Evolutionary conservation across 1,140 invertebrate species (phyloP).

Genomic region (Pollicipes pollicipes): DNA sequence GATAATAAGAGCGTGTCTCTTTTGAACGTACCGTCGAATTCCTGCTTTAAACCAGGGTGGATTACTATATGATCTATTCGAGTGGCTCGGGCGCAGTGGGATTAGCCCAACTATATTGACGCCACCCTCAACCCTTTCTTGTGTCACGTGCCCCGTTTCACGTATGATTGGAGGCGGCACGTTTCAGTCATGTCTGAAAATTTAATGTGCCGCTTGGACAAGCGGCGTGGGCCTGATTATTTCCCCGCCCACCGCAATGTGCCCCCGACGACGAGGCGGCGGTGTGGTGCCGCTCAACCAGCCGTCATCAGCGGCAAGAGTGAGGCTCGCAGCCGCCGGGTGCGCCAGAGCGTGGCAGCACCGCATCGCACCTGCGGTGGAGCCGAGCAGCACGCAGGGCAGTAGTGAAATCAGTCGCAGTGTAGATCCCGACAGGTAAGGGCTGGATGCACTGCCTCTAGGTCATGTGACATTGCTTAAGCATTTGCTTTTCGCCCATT

Average conservation of each 20-base stretch:
- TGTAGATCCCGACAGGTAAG: too few species aligned
- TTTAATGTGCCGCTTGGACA: neutral
- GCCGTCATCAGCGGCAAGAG: too few species aligned
- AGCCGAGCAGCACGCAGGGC: too few species aligned
- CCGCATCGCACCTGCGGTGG: too few species aligned
- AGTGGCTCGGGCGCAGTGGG: neutral
- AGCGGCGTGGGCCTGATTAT: neutral
- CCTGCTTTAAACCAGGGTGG: neutral
- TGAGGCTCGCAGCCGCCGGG: too few species aligned
- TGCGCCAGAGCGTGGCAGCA: too few species aligned
- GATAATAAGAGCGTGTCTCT: neutral
- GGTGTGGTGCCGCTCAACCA: too few species aligned
- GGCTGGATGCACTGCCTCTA: too few species aligned
- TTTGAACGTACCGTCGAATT: neutral
- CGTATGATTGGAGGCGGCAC: neutral
- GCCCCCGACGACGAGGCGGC: too few species aligned
- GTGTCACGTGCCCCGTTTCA: neutral
- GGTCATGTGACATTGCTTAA: too few species aligned
- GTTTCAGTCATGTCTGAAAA: constrained; percentile 2
- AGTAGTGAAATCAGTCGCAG: too few species aligned
- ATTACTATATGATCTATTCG: constrained; percentile 2
- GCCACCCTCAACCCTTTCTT: constrained; percentile 1
- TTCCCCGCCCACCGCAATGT: neutral
- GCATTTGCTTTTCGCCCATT: too few species aligned
- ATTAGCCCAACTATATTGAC: constrained; percentile 2